These are phyloP conservation scores for Amblyraja radiata DNA, from an alignment of 2,797 vertebrate genomes.

Conservation along the genomic window DNA sequence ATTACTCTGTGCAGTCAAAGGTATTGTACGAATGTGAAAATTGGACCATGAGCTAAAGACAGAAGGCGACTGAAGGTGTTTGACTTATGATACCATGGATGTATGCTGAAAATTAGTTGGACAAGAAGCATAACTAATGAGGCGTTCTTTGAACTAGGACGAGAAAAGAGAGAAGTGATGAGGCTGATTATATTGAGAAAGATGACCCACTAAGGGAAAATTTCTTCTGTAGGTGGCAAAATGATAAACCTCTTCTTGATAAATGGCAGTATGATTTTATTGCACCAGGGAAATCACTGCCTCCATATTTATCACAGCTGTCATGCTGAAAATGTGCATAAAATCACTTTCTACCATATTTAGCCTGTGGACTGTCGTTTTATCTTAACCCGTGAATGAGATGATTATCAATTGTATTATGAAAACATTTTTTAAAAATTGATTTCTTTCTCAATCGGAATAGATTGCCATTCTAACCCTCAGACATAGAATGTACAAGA, in stretches of 20 bases:
- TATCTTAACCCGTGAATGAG: not conserved
- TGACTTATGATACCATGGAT: not conserved
- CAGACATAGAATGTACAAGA: too few relatives aligned
- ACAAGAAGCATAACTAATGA: constrained; percentile 24
- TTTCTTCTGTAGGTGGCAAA: constrained; percentile 19
- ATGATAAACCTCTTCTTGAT: constrained; percentile 19
- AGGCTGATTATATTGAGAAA: constrained; percentile 18
- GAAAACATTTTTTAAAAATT: not conserved
- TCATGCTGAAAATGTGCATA: not conserved
- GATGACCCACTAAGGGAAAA: not conserved
- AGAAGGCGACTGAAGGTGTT: not conserved
- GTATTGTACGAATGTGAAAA: not conserved
- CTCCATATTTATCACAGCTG: constrained; percentile 10
- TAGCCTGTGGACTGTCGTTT: not conserved
- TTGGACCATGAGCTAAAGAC: not conserved
- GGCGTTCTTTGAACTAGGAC: not conserved
- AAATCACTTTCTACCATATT: not conserved
- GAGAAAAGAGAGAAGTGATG: constrained; percentile 23
- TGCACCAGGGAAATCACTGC: constrained; percentile 9
- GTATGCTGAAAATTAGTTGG: constrained; percentile 4
- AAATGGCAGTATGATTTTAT: not conserved
- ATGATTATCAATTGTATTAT: not conserved
- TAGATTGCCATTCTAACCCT: not conserved
- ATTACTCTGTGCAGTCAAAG: not conserved
- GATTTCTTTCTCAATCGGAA: not conserved